A percentile compares a stretch with the other conserved stretches of the same genome.
phyloP scores from a whole-genome alignment of 1,140 invertebrate species.

The Drosophila kepulauana region DNA sequence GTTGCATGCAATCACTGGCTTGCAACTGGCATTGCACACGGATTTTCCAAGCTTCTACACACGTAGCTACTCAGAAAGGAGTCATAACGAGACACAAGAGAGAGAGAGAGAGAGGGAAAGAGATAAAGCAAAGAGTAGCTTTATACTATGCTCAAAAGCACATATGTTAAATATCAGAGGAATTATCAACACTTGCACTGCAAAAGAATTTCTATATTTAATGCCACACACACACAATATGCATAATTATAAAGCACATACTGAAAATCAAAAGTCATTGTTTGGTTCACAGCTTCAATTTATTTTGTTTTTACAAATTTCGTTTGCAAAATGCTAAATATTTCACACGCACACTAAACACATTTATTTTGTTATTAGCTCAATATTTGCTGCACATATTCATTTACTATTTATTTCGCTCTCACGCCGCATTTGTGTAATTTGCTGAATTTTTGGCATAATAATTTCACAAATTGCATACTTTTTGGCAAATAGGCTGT shows the following conservation, averaged over 20 bases:
- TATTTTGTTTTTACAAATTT: neutral
- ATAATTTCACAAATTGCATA: conserved; percentile 56
- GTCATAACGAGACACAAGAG: conserved; percentile 4
- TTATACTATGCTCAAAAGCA: neutral
- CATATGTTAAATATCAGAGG: conserved; percentile 15
- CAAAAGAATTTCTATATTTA: neutral
- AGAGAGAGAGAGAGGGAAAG: conserved; percentile 2
- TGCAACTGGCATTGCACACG: conserved; percentile 71
- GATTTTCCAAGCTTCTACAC: conserved; percentile 78
- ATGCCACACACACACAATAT: conserved; percentile 9
- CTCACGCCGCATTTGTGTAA: neutral
- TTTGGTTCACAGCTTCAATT: neutral
- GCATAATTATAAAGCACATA: conserved; percentile 23
- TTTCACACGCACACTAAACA: neutral
- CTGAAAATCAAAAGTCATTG: neutral
- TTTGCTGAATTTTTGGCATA: conserved; percentile 29
- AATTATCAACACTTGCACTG: conserved; percentile 8
- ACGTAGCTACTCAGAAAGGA: conserved; percentile 38
- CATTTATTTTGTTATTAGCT: conserved; percentile 25
- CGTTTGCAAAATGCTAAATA: neutral
- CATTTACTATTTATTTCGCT: neutral
- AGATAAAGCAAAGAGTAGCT: conserved; percentile 4
- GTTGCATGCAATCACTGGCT: conserved; percentile 45
- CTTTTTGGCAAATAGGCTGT: conserved; percentile 11
- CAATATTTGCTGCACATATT: conserved; percentile 15